Base-by-base conservation (phyloP, 2,888 invertebrate species). In the Callyntrura sp. region DNA sequence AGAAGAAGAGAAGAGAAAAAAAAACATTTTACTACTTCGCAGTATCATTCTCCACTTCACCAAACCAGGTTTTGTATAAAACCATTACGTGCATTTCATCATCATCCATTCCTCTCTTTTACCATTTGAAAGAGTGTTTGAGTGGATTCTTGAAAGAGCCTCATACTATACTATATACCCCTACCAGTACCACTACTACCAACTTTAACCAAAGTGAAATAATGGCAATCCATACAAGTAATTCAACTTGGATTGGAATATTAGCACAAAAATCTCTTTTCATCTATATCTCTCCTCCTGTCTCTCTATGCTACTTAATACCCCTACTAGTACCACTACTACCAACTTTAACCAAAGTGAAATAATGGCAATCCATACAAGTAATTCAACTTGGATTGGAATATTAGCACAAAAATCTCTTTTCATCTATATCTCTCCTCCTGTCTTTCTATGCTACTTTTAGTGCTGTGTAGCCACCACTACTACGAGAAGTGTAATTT, bases 1-100 rank as follows among this genome's bases (percentile, higher is more conserved):
- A 12, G 60, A 23, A 23, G 25, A 55, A 14, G 3, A 11, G 11
- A n/a, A n/a, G n/a, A n/a, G n/a, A n/a, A n/a, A n/a, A n/a, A n/a
- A n/a, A n/a, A n/a, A n/a, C n/a, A n/a, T n/a, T n/a, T n/a, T n/a
- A n/a, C n/a, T n/a, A 62, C 23, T 62, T 62, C 25, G 60, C 60
- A 62, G 14, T 23, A 62, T 62, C 60, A 62, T 62, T 62, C 60
- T 62, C 60, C 60, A 62, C 60, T 62, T 9, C 60, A 12, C 11
- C 23, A 62, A 62, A 62, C 60, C 23, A 23, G 60, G 25, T 62
- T 25, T 62, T 62, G 51, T 5, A 51, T 55, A 12, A 3, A 14
- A 55, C n/a, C n/a, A 55, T 55, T 17, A 14, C 14, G 57, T 17
- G 14, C 57, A 57, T 57, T 62, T 57, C 57, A 57, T 57, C 23